A percentile compares a stretch with the other conserved stretches of the same genome.
Evolutionary conservation across 2,797 vertebrate species (phyloP).

Genomic region (Gobio occitaniae): DNA sequence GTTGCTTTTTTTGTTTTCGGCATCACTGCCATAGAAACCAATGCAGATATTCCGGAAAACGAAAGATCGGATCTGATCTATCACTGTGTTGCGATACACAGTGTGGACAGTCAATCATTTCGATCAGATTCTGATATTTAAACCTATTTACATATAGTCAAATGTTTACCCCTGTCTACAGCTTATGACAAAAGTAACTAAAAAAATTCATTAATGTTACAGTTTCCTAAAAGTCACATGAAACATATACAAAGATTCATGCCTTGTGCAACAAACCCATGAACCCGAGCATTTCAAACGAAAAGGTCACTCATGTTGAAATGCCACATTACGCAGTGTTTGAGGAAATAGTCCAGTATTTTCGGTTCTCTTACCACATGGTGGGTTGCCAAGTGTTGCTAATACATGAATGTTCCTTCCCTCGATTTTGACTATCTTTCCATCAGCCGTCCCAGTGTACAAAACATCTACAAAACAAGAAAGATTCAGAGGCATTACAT

Average conservation of each 20-base stretch:
- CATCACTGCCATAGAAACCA: no score
- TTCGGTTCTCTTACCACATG: conserved; percentile 85
- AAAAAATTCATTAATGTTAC: not conserved
- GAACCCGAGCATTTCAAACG: not conserved
- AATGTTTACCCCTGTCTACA: no score
- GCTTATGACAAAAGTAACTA: no score
- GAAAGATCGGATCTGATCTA: no score
- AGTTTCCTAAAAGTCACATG: not conserved
- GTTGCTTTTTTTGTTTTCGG: no score
- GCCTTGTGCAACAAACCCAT: not conserved
- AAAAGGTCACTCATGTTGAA: not conserved
- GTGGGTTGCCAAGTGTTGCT: conserved; percentile 84
- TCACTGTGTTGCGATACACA: no score
- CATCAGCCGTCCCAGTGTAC: conserved; percentile 92
- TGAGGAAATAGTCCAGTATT: conserved; percentile 20
- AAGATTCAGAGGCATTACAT: not conserved
- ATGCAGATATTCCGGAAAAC: no score
- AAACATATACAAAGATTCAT: not conserved
- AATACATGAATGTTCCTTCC: conserved; percentile 84
- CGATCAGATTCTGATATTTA: no score
- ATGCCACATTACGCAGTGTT: conserved; percentile 10
- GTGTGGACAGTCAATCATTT: no score
- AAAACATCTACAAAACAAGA: conserved; percentile 83
- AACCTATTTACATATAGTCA: no score
- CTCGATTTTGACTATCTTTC: conserved; percentile 89